Evolutionary conservation across 2,113 vertebrate species (phyloP).

Genomic region (Corythaixoides concolor): DNA sequence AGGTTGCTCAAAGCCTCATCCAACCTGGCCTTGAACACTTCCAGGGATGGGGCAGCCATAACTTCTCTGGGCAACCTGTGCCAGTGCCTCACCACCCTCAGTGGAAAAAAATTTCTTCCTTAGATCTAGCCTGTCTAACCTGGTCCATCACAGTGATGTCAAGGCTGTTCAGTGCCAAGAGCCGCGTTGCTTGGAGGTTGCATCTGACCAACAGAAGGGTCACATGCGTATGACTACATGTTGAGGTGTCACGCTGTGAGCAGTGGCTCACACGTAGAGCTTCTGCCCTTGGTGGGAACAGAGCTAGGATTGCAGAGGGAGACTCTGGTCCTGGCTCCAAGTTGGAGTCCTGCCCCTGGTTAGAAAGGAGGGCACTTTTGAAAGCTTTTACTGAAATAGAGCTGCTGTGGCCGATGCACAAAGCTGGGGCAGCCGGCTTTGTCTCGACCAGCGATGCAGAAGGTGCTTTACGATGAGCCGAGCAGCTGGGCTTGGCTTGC

Average conservation of each 20-base stretch:
- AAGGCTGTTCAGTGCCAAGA: background rate
- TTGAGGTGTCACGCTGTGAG: background rate
- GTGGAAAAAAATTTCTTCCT: too few species aligned
- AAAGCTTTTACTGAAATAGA: background rate
- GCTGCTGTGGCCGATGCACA: background rate
- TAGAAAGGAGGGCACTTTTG: background rate
- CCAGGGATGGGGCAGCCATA: too few species aligned
- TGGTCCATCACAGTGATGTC: accelerated
- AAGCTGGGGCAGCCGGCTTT: background rate
- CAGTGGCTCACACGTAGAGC: accelerated
- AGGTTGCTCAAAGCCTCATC: too few species aligned
- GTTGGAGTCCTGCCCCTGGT: background rate
- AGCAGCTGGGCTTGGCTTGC: background rate
- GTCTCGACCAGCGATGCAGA: background rate
- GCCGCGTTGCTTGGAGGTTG: background rate
- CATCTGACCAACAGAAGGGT: background rate
- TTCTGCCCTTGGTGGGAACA: background rate
- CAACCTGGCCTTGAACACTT: too few species aligned
- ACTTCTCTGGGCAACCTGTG: too few species aligned
- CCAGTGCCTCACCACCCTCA: too few species aligned
- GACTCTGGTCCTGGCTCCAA: background rate
- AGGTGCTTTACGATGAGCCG: background rate
- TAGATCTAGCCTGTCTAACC: too few species aligned
- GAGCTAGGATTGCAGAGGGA: background rate
- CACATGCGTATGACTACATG: accelerated